Base-by-base conservation (phyloP, 2,888 invertebrate genomes). In the Galerucella nymphaeae region DNA sequence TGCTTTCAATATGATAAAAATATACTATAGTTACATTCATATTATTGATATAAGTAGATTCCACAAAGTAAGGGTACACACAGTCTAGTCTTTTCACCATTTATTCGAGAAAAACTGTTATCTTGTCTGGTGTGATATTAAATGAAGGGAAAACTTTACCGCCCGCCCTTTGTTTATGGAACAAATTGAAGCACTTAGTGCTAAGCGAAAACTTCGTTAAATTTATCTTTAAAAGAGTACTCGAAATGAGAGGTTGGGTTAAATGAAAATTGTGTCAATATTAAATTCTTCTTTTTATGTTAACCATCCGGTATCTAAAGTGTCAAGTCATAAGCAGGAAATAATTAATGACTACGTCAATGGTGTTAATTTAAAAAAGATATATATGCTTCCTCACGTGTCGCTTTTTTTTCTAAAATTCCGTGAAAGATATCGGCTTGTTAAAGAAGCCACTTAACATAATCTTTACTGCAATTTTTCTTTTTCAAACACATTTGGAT, bases 121-220 rank as follows among this genome's bases (percentile, higher is more conserved):
- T 53, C 53, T 53, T 16, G 16, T 10, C 16, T 18, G 53, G 18
- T 16, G 2, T 18, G 2, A 18, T 18, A 53, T 48, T n/a, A 48
- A 48, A 48, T 48, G 48, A 53, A 11, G 10, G 9, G 18, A 53
- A 18, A 53, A 18, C 16, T 18, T 53, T 10, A 16, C 14, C 59
- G 59, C 70, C 14, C 59, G 59, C 70, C 77, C 80, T 70, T 67
- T 82, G 84, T 85, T 85, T 85, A 85, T 85, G 83, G 77, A 84
- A 82, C 83, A 85, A 85, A 85, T 85, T 84, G 85, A 78, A 82
- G 83, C 85, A 84, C 85, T 85, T 85, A 83, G 81, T 80, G 80
- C 82, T 84, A 84, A 85, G 85, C 85, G 83, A 85, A 84, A 85
- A 82, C 83, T 84, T 83, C 81, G 79, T 83, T 84, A 85, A 85